phyloP scores from a whole-genome alignment of 2,888 invertebrate genomes.

The Drosophila austrosaltans region DNA sequence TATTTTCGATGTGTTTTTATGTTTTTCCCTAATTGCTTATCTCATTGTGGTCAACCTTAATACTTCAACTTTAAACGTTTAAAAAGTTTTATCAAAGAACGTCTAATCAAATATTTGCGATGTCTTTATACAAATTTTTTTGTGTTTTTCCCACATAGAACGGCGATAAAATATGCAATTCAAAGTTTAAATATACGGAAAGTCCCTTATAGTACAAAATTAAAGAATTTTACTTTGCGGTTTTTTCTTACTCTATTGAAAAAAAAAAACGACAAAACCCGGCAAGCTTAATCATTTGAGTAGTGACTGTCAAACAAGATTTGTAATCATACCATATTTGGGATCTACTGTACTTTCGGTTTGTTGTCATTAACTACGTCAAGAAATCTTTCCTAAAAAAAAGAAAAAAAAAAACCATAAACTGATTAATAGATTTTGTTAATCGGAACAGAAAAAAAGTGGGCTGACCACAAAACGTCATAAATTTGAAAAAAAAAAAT shows the following conservation, averaged over 20 bases:
- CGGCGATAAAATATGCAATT: constrained; percentile 8
- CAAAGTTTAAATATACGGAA: constrained; percentile 8
- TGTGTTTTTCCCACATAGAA: constrained; percentile 1
- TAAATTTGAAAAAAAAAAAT: background rate
- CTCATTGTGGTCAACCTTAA: background rate
- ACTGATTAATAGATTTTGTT: constrained; percentile 9
- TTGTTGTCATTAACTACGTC: background rate
- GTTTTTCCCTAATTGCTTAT: constrained; percentile 5
- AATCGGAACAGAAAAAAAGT: background rate
- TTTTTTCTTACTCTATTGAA: constrained; percentile 7
- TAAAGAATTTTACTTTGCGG: background rate
- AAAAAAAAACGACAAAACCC: background rate
- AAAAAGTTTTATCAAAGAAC: constrained; percentile 1
- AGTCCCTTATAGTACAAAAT: background rate
- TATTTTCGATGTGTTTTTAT: background rate
- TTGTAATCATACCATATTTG: constrained; percentile 10
- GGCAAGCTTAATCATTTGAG: background rate
- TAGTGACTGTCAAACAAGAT: constrained; percentile 11
- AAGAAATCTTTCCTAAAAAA: background rate
- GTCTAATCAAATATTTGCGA: constrained; percentile 2
- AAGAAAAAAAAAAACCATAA: background rate
- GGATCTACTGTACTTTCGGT: constrained; percentile 4
- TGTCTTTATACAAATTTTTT: background rate
- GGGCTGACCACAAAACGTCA: constrained; percentile 14
- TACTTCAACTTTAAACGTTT: constrained; percentile 5